Conservation (phyloP, 2,797 vertebrate species). For the Neostethus bicornis region DNA sequence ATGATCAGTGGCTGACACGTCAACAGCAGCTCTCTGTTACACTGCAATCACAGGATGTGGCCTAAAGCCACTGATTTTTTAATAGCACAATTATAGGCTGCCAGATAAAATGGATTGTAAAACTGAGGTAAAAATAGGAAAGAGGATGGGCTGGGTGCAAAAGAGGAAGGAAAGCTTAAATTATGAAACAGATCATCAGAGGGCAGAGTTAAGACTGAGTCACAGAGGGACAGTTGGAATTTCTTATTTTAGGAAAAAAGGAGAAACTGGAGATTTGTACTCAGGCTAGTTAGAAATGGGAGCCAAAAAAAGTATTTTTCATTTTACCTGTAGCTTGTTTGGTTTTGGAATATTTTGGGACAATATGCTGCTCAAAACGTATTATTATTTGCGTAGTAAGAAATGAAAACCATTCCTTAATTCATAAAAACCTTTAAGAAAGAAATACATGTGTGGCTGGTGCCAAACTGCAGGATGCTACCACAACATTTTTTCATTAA, state of each 20-base stretch:
- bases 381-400: no score
- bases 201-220: not conserved
- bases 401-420: no score
- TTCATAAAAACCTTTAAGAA: no score
- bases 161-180: conserved; percentile 18
- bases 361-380: no score
- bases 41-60: conserved; percentile 18
- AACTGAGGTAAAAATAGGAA: conserved; percentile 43
- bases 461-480: no score
- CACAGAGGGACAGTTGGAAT: not conserved
- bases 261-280: not conserved
- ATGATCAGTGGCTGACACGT: conserved; percentile 36
- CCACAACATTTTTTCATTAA: not conserved
- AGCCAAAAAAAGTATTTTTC: no score
- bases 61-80: conserved; percentile 33
- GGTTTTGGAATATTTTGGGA: no score
- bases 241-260: not conserved
- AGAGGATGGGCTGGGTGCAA: conserved; percentile 9
- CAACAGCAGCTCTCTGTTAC: conserved; percentile 39
- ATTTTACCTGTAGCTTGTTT: no score
- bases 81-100: conserved; percentile 43
- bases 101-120: conserved; percentile 37
- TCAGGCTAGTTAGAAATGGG: not conserved
- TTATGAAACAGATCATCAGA: conserved; percentile 18
- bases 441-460: no score